These are phyloP conservation scores for Pseudococcus viburni DNA, from an alignment of 2,888 invertebrate species.

Conservation along the genomic window DNA sequence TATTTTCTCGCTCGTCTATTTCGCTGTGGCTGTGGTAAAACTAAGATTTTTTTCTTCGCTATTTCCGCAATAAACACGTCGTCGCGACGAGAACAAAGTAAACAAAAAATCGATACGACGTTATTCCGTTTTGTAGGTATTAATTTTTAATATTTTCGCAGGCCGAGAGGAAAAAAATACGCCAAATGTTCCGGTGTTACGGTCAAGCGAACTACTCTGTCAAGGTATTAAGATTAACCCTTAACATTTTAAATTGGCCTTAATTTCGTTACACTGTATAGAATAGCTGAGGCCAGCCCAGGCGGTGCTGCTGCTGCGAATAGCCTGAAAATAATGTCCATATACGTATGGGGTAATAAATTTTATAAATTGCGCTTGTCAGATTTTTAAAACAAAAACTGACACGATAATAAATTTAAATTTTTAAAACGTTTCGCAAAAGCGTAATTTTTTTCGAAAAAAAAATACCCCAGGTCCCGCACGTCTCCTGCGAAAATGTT, in stretches of 20 bases:
- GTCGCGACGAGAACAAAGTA: conserved; percentile 4
- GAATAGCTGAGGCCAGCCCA: not conserved
- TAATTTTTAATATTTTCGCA: conserved; percentile 49
- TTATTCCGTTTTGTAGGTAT: conserved; percentile 35
- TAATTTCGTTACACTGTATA: conserved; percentile 37
- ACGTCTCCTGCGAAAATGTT: conserved; percentile 15
- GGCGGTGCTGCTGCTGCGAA: not conserved
- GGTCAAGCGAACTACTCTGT: conserved; percentile 41
- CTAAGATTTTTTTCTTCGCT: conserved; percentile 6
- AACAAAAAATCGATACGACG: conserved; percentile 46
- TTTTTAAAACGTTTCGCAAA: conserved; percentile 51
- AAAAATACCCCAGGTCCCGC: not conserved
- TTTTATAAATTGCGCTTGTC: conserved; percentile 55
- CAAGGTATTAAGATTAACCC: conserved; percentile 58
- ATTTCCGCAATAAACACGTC: conserved; percentile 46
- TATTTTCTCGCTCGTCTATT: not conserved
- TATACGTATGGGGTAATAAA: conserved; percentile 55
- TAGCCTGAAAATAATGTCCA: conserved; percentile 49
- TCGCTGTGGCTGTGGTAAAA: not conserved
- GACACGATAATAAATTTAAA: conserved; percentile 57
- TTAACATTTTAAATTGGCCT: conserved; percentile 58
- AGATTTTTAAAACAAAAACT: conserved; percentile 56
- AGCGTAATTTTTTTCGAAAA: conserved; percentile 47
- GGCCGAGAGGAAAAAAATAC: not conserved
- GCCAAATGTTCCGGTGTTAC: not conserved